Percentiles rank a stretch among this genome's conserved stretches.
Evolutionary conservation across 2,797 vertebrate genomes (phyloP).

Genomic region (Tadarida brasiliensis): DNA sequence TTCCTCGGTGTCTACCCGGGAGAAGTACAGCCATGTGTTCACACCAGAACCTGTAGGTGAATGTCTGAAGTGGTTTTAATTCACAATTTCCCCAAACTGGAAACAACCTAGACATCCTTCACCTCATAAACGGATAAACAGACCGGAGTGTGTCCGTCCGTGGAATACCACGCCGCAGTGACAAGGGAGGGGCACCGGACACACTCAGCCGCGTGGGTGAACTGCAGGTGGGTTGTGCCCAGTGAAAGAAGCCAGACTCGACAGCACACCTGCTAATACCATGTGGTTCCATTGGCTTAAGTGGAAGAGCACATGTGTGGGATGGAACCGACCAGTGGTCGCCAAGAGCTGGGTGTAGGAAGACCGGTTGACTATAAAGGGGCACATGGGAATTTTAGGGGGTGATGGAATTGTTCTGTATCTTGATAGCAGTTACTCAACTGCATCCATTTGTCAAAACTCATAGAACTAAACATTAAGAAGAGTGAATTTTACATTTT

Average conservation of each 20-base stretch:
- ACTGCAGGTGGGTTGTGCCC: rapidly evolving
- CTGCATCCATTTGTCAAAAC: not conserved
- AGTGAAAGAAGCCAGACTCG: not conserved
- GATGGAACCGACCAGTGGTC: not conserved
- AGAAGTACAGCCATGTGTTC: not conserved
- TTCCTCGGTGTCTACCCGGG: not conserved
- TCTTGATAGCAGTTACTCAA: not conserved
- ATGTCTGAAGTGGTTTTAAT: not conserved
- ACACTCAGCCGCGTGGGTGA: rapidly evolving
- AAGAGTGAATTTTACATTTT: not conserved
- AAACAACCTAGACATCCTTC: not conserved
- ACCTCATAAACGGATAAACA: not conserved
- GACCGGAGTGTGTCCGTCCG: rapidly evolving
- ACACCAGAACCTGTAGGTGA: not conserved
- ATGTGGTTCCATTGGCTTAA: rapidly evolving
- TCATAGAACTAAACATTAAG: not conserved
- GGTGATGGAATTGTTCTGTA: rapidly evolving
- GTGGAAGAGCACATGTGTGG: not conserved
- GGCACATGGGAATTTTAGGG: rapidly evolving
- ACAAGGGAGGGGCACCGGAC: rapidly evolving
- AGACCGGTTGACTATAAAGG: rapidly evolving
- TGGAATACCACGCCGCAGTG: rapidly evolving
- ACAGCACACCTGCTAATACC: rapidly evolving
- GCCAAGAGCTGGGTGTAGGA: not conserved
- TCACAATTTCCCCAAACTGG: not conserved